A percentile compares a stretch with the other conserved stretches of the same genome.
phyloP scores from a whole-genome alignment of 2,797 vertebrate genomes.

The Catostomus latipinnis region DNA sequence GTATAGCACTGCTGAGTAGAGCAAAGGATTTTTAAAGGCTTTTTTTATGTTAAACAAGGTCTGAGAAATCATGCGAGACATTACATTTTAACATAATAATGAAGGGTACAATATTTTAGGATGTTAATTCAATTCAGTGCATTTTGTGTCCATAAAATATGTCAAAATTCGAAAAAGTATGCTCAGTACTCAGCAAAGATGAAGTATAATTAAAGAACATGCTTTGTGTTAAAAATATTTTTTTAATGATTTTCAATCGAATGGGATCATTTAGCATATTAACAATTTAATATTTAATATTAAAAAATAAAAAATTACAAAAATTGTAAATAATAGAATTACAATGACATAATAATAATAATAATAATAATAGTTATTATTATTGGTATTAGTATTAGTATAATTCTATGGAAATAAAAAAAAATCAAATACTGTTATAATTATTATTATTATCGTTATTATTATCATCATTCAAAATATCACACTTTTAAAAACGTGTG shows the following conservation, averaged over 20 bases:
- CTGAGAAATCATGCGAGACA: slow-evolving; percentile 11
- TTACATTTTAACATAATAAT: not conserved
- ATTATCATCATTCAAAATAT: not conserved
- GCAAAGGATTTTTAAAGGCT: not conserved
- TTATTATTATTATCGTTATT: not conserved
- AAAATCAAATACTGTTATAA: not conserved
- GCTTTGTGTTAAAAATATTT: not conserved
- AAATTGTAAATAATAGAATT: not conserved
- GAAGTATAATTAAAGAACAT: slow-evolving; percentile 8
- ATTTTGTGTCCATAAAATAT: slow-evolving; percentile 9
- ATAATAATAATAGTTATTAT: not conserved
- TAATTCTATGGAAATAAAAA: not conserved
- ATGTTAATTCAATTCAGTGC: slow-evolving; percentile 21
- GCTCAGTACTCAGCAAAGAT: not conserved
- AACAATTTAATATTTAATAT: not conserved
- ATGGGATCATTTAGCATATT: not conserved
- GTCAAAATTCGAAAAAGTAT: not conserved
- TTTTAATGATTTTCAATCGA: not conserved
- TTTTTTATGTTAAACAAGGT: slow-evolving; percentile 4
- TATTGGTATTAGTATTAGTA: not conserved
- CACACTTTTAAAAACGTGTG: not conserved
- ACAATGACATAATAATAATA: not conserved
- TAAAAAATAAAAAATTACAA: not conserved
- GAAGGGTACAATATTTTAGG: not conserved
- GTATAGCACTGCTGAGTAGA: slow-evolving; percentile 6